Evolutionary conservation across 92 coral and sea anemone species (phyloP).

Genomic region (Palythoa caribaeorum): DNA sequence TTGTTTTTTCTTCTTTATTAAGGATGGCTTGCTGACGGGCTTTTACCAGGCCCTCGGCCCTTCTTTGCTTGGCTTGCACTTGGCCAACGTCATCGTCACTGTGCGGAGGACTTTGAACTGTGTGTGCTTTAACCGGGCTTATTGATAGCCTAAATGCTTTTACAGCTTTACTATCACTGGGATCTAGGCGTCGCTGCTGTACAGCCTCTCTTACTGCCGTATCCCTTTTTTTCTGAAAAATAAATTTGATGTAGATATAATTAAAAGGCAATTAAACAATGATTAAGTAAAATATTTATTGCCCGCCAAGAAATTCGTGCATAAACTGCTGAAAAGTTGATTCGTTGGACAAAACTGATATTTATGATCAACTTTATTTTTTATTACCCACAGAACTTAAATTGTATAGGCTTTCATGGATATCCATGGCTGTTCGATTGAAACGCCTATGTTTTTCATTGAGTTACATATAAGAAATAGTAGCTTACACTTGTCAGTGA

Average conservation of each 20-base stretch:
- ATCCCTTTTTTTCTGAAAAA: constrained; percentile 1
- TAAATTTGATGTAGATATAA: neutral
- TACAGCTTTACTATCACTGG: neutral
- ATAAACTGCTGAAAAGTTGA: neutral
- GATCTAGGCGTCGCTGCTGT: neutral
- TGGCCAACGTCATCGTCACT: neutral
- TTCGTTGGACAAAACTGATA: neutral
- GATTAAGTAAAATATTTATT: neutral
- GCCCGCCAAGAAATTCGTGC: neutral
- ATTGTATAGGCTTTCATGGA: neutral
- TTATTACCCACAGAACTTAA: neutral
- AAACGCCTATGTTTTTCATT: neutral
- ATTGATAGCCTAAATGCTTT: neutral
- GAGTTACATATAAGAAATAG: neutral
- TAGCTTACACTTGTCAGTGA: neutral
- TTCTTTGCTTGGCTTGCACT: neutral
- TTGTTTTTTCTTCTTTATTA: neutral
- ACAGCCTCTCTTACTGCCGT: constrained; percentile 11
- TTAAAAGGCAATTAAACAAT: neutral
- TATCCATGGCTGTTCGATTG: neutral
- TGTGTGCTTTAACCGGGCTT: neutral
- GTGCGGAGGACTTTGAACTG: neutral
- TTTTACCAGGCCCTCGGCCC: neutral
- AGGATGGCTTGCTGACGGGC: neutral
- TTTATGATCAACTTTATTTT: neutral